Percentiles rank a stretch among this genome's conserved stretches.
Conservation (phyloP, 2,113 vertebrate species). For the Aegithalos caudatus region DNA sequence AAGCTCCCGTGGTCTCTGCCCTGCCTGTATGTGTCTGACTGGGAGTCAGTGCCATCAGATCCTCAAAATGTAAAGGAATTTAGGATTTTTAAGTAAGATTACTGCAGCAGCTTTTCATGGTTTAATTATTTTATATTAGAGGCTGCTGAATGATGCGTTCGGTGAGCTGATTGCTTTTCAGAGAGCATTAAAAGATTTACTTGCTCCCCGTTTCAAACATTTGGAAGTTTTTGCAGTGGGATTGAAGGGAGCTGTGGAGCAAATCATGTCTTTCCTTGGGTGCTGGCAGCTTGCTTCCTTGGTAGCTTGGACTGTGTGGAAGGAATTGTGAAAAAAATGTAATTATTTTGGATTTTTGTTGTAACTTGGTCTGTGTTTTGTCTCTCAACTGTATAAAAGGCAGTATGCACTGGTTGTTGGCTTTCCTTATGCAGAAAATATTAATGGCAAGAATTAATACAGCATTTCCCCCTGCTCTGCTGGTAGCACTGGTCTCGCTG, state of each 20-base stretch:
- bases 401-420: not conserved
- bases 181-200: constrained; percentile 77
- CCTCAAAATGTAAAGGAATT: constrained; percentile 56
- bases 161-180: constrained; percentile 75
- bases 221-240: constrained; percentile 69
- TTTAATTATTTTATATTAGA: constrained; percentile 67
- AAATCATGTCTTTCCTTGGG: constrained; percentile 63
- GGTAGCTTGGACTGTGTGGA: constrained; percentile 75
- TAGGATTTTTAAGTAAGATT: constrained; percentile 54
- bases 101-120: constrained; percentile 44
- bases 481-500: not conserved
- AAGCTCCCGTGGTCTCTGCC: not conserved
- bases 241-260: constrained; percentile 72
- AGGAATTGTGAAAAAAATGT: constrained; percentile 75
- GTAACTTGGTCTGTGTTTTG: constrained; percentile 8
- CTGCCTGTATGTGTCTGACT: not conserved
- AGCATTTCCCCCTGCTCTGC: not conserved
- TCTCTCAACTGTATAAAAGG: constrained; percentile 10
- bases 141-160: constrained; percentile 72
- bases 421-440: not conserved
- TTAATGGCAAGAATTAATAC: not conserved
- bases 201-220: constrained; percentile 68
- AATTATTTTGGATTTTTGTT: constrained; percentile 63
- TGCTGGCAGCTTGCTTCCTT: constrained; percentile 59
- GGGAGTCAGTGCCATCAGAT: constrained; percentile 32